A percentile compares a stretch with the other conserved stretches of the same genome.
These are phyloP conservation scores for Arizona elegans DNA, from an alignment of 2,113 vertebrate species.

Conservation along the genomic window DNA sequence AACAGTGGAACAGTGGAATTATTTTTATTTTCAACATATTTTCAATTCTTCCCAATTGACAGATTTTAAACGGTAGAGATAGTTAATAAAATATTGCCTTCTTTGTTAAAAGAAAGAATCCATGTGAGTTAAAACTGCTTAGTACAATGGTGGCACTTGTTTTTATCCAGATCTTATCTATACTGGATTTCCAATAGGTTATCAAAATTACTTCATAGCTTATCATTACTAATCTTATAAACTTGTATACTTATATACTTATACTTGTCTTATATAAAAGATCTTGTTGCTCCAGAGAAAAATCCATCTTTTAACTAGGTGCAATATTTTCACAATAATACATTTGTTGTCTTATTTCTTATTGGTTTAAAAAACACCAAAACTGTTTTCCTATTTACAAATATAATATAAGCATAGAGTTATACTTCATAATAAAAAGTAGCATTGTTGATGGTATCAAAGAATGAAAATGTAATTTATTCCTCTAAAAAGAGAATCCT, in stretches of 20 bases:
- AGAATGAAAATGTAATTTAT: not conserved
- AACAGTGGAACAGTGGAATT: not conserved
- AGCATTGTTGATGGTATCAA: not conserved
- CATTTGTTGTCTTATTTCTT: not conserved
- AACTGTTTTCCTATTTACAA: not conserved
- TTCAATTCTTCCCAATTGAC: not conserved
- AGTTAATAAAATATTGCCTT: not conserved
- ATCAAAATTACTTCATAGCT: not conserved
- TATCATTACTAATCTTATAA: not conserved
- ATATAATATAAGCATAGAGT: not conserved
- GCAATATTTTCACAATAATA: not conserved
- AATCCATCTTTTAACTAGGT: not conserved
- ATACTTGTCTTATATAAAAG: not conserved
- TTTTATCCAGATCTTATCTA: not conserved
- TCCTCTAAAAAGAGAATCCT: not conserved
- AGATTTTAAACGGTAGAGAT: not conserved
- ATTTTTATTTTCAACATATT: not conserved
- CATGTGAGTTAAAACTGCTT: not conserved
- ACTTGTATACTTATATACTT: too few relatives aligned
- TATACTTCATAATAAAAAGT: not conserved
- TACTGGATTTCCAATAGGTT: not conserved
- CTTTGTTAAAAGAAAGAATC: not conserved
- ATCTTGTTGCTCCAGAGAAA: not conserved
- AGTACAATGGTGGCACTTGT: not conserved
- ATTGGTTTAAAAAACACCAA: not conserved